phyloP scores from a whole-genome alignment of 2,797 vertebrate genomes.

The Denticeps clupeoides region DNA sequence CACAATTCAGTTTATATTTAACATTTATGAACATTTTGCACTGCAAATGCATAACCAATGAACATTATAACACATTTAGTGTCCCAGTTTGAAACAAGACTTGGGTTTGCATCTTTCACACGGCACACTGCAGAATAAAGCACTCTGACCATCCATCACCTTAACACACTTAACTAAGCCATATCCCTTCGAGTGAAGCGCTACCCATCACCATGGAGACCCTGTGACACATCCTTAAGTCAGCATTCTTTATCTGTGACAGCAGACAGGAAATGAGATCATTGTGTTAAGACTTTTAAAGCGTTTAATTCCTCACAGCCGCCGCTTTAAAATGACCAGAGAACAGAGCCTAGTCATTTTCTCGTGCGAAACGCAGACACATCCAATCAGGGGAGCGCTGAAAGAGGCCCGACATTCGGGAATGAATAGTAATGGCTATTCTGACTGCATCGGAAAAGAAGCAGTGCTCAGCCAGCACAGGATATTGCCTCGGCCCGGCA shows the following conservation, averaged over 20 bases:
- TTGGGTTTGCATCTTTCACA: too few species aligned
- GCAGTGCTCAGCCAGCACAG: too few species aligned
- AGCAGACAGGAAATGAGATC: conserved; percentile 20
- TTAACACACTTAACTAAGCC: not conserved
- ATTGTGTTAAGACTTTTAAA: conserved; percentile 27
- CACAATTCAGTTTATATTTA: too few species aligned
- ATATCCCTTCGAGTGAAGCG: not conserved
- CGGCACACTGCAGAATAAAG: too few species aligned
- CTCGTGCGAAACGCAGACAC: conserved; percentile 10
- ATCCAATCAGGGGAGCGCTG: conserved; percentile 9
- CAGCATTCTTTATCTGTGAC: conserved; percentile 21
- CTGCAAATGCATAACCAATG: too few species aligned
- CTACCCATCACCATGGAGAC: conserved; percentile 9
- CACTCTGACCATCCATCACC: too few species aligned
- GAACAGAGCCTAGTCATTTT: conserved; percentile 4
- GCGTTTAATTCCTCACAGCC: conserved; percentile 15
- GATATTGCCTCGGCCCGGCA: conserved; percentile 24
- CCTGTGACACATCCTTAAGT: conserved; percentile 19
- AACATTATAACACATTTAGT: too few species aligned
- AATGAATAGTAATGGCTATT: conserved; percentile 20
- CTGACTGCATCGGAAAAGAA: too few species aligned
- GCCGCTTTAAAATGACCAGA: conserved; percentile 5
- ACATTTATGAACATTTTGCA: too few species aligned
- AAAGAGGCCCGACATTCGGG: conserved; percentile 22
- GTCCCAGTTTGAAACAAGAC: too few species aligned